A percentile compares a stretch with the other conserved stretches of the same genome.
Evolutionary conservation across 2,797 vertebrate species (phyloP).

Genomic region (Iguana delicatissima): DNA sequence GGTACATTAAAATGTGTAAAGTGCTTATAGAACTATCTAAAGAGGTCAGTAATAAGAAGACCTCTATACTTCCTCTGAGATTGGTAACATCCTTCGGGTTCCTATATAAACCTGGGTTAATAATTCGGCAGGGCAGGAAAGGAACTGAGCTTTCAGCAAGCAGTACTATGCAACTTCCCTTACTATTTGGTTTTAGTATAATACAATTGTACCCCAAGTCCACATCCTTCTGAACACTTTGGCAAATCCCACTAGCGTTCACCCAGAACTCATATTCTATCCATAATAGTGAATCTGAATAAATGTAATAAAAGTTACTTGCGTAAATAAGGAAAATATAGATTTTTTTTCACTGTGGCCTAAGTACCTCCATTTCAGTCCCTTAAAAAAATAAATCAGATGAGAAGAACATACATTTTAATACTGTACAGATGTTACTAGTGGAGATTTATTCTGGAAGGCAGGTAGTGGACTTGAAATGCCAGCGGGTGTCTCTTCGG

Average conservation of each 20-base stretch:
- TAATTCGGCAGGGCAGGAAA: background rate
- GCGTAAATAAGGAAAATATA: background rate
- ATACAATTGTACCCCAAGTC: background rate
- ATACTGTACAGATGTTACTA: background rate
- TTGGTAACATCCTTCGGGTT: rapidly evolving
- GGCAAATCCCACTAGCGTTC: background rate
- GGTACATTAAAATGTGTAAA: background rate
- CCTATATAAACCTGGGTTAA: background rate
- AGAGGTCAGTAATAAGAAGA: background rate
- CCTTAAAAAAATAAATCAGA: background rate
- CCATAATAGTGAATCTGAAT: background rate
- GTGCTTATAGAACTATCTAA: background rate
- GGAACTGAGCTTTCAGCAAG: background rate
- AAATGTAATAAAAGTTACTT: background rate
- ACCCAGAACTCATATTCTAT: background rate
- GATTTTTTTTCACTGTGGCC: background rate
- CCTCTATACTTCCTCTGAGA: background rate
- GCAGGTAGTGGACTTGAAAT: background rate
- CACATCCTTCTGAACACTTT: background rate
- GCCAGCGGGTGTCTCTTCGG: conserved; percentile 11
- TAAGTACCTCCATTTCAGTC: background rate
- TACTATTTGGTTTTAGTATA: conserved; percentile 12
- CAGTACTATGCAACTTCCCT: conserved; percentile 7
- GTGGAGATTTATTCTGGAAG: conserved; percentile 2
- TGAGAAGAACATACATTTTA: conserved; percentile 38